A percentile compares a stretch with the other conserved stretches of the same genome.
These are phyloP conservation scores for Malthinus flaveolus DNA, from an alignment of 2,888 invertebrate species.

Conservation along the genomic window DNA sequence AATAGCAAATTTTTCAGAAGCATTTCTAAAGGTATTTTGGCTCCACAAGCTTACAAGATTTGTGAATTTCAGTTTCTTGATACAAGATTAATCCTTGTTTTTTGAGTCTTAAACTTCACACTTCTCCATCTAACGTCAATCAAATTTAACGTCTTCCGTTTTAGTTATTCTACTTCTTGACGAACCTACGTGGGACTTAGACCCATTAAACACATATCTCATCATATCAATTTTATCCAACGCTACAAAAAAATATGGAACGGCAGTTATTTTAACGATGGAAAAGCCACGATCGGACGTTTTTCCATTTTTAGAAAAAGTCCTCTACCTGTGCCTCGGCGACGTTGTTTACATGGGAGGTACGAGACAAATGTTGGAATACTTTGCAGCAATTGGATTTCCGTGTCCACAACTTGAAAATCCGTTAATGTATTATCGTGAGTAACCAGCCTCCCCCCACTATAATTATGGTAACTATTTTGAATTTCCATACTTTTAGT, in stretches of 20 bases:
- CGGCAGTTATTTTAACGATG: slow-evolving; percentile 89
- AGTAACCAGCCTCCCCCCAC: slow-evolving; percentile 56
- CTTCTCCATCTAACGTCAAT: no score
- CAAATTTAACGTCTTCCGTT: background rate
- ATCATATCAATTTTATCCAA: slow-evolving; percentile 93
- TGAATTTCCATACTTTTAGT: slow-evolving; percentile 56
- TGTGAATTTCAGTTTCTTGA: no score
- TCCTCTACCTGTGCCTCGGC: slow-evolving; percentile 86
- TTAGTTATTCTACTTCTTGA: slow-evolving; percentile 84
- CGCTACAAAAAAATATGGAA: slow-evolving; percentile 85
- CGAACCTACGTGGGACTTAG: slow-evolving; percentile 93
- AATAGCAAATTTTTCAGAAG: no score
- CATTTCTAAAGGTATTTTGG: no score
- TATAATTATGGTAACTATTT: background rate
- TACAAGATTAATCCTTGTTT: slow-evolving; percentile 1
- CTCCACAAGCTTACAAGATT: background rate
- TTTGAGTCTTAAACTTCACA: no score
- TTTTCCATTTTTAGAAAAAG: slow-evolving; percentile 91
- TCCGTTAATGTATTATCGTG: slow-evolving; percentile 96
- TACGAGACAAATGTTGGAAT: slow-evolving; percentile 89
- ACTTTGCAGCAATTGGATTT: slow-evolving; percentile 93
- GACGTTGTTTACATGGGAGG: slow-evolving; percentile 92
- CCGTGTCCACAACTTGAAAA: slow-evolving; percentile 97
- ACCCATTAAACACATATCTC: slow-evolving; percentile 92
- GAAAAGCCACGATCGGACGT: slow-evolving; percentile 94